Base-by-base conservation (phyloP, 2,797 vertebrate genomes). In the Astyanax mexicanus region DNA sequence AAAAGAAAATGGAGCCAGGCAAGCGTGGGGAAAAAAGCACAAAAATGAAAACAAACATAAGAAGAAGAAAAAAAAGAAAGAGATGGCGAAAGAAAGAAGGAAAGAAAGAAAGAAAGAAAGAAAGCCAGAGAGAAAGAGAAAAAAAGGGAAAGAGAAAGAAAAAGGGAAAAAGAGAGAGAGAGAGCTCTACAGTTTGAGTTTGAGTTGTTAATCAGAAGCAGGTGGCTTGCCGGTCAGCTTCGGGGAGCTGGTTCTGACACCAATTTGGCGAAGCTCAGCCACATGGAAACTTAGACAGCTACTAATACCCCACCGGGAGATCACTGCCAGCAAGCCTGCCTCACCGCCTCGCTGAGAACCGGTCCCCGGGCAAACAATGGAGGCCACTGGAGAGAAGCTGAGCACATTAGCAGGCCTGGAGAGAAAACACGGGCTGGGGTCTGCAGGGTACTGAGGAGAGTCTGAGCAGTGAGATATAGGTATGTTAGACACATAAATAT, bases 241-340 rank as follows among this genome's bases (percentile, higher is more conserved):
- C 73, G 58, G 32, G 72, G 69, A 75, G 84, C 67, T 61, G 61
- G 45, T 74, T 65, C 62, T 82, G 80, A 82, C 75, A 75, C 52
- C 29, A 11, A 67, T 69, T 73, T 73, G 51, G 64, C 73, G 44
- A 49, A 64, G 72, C 3, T 61, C 8, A 66, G 75, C 68, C 60
- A 42, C 17, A 58, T 79, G 80, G 79, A 83, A 84, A 86, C 75
- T 82, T 74, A 82, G 80, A 88, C 81, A 81, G 71, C 85, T 72
- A 60, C 65, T 75, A 79, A 80, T 65, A 77, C 58, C 80, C 80
- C 71, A 62, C 38, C 9, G 54, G 69, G 75, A 72, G 27, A 58
- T 51, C 42, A 15, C 70, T 79, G 69, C 69, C 60, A 60, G 72
- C 69, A 69, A 55, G 13, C 51, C 29, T 51, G 67, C 57, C 27